Base-by-base conservation (phyloP, 2,888 invertebrate species). In the Eristalis intricaria region DNA sequence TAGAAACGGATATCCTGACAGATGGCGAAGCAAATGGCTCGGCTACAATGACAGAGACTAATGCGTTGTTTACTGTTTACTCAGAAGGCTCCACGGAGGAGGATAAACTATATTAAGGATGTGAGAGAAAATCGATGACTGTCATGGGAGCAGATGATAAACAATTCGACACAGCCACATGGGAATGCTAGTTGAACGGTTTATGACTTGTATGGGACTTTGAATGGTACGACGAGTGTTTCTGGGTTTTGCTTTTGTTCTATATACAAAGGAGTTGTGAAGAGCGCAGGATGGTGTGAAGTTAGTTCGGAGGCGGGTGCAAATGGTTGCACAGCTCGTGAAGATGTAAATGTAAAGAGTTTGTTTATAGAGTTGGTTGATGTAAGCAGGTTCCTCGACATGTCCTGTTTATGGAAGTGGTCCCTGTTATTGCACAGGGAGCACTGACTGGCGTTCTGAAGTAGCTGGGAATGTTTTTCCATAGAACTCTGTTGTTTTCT, bases 1-100 rank as follows among this genome's bases (percentile, higher is more conserved):
- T 61, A 13, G 29, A 60, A 75, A 60, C 79, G 74, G 69, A 84
- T 74, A 84, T 84, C 84, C 84, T 79, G 74, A 43, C 74, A 84
- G 79, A 79, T 84, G 84, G 84, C 68, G 50, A 56, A 58, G 38
- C 56, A 69, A 70, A 64, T 50, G 70, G 35, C n/a, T 13, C 15
- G 64, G 64, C 15, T 38, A 32, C 63, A 56, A 38, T 23, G 32
- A 56, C 58, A 65, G 15, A 63, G 19, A 63, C 29, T 64, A 23
- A 38, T 58, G n/a, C 22, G n/a, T 22, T 73, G 68, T 77, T 32
- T 32, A 60, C 50, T 73, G 68, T 77, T 32, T 32, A 60, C 50
- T 63, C 61, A 60, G 26, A 26, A 15, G 26, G 15, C 60, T 29
- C 19, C 50, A 50, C n/a, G 19, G 50, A 50, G 19, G 50, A 50